phyloP scores from a whole-genome alignment of 2,888 invertebrate genomes.

The Volucella zonaria region DNA sequence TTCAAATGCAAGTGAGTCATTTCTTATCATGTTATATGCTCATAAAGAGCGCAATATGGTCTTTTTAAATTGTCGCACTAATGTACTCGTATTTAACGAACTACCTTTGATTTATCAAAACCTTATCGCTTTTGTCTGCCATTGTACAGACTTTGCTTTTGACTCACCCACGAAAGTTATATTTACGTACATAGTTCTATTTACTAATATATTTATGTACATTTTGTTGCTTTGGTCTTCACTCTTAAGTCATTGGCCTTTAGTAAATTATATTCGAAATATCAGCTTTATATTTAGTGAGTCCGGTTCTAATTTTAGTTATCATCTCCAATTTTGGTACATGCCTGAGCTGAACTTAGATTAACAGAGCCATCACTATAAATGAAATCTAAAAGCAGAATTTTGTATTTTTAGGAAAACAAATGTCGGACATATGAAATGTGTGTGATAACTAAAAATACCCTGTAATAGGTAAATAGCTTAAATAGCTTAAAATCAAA shows the following conservation, averaged over 20 bases:
- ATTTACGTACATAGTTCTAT: background rate
- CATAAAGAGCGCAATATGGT: too few relatives aligned
- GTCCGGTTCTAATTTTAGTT: background rate
- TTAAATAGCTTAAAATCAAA: too few relatives aligned
- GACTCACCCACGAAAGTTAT: too few relatives aligned
- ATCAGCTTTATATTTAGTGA: background rate
- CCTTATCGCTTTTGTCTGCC: too few relatives aligned
- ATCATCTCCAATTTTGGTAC: background rate
- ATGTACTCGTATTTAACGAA: too few relatives aligned
- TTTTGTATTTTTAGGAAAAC: constrained; percentile 10
- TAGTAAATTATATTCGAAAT: background rate
- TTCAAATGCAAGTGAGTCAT: too few relatives aligned
- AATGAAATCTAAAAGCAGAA: background rate
- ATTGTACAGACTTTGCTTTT: too few relatives aligned
- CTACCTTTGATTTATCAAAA: too few relatives aligned
- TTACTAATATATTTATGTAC: background rate
- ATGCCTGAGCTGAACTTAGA: background rate
- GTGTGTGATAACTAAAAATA: too few relatives aligned
- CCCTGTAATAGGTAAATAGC: too few relatives aligned
- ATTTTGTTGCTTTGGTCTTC: background rate
- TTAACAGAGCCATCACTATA: background rate
- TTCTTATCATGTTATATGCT: too few relatives aligned
- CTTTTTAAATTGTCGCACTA: too few relatives aligned
- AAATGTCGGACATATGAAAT: background rate
- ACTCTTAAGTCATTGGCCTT: background rate